phyloP scores from a whole-genome alignment of 2,113 vertebrate species.

The Lagopus leucura region DNA sequence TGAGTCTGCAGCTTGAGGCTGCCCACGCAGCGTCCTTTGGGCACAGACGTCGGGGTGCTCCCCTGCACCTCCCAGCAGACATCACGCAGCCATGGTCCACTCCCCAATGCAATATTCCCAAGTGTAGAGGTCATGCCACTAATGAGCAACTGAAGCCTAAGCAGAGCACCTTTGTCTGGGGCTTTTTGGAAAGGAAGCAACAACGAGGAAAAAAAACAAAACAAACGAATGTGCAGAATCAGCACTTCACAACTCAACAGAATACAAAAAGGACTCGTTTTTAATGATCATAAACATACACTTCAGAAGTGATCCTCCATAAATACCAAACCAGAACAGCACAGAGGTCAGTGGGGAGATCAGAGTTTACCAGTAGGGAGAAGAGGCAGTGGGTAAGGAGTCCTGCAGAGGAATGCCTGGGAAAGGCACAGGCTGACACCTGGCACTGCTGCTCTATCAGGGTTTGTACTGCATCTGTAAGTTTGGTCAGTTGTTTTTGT shows the following conservation, averaged over 20 bases:
- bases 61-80: neutral
- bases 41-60: neutral
- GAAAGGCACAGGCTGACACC: neutral
- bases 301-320: neutral
- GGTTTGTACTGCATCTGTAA: neutral
- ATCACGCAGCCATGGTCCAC: neutral
- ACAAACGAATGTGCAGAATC: neutral
- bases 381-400: neutral
- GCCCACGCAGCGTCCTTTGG: neutral
- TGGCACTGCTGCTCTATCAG: neutral
- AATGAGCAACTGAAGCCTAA: neutral
- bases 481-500: neutral
- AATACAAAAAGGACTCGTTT: neutral
- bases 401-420: neutral
- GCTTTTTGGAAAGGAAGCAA: constrained; percentile 7
- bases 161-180: neutral
- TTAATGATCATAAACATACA: neutral
- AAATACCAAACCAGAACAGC: neutral
- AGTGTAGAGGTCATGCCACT: neutral
- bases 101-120: neutral
- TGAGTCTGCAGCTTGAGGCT: neutral
- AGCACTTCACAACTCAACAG: neutral
- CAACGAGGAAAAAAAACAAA: neutral
- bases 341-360: neutral
- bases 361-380: neutral